Conservation (phyloP, 2,113 vertebrate species). For the Panthera tigris region DNA sequence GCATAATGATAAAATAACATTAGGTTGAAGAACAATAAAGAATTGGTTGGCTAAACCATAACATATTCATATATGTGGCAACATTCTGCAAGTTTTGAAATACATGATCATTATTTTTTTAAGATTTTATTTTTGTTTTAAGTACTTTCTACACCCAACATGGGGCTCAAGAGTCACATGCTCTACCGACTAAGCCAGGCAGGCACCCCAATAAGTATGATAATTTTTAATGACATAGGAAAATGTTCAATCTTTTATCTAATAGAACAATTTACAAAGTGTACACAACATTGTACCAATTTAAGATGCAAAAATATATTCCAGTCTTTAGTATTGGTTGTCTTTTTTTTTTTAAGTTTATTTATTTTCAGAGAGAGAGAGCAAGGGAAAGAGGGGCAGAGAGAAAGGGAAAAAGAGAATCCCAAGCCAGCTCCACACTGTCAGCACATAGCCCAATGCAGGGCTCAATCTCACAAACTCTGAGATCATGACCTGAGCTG, state of each 20-base stretch:
- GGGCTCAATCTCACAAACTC: too few species aligned
- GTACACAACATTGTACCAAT: neutral
- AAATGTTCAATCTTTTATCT: neutral
- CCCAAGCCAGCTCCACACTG: too few species aligned
- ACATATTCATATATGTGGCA: neutral
- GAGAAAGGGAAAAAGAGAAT: too few species aligned
- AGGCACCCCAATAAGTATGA: neutral
- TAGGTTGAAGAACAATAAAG: neutral
- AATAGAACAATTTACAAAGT: slow-evolving; percentile 22
- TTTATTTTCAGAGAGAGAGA: too few species aligned
- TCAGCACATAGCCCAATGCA: too few species aligned
- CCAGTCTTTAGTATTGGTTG: neutral
- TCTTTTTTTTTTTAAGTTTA: neutral
- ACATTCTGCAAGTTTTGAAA: slow-evolving; percentile 11
- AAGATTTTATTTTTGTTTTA: neutral
- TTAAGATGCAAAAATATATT: slow-evolving; percentile 12
- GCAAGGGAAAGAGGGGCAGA: too few species aligned
- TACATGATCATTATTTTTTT: neutral
- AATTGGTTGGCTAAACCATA: neutral
- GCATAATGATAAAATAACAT: neutral
- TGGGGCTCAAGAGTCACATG: too few species aligned
- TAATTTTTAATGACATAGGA: neutral
- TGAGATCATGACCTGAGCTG: too few species aligned
- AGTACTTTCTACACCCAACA: too few species aligned
- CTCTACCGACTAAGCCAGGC: neutral